A percentile compares a stretch with the other conserved stretches of the same genome.
Conservation (phyloP, 2,797 vertebrate species). For the Pogonophryne albipinna region DNA sequence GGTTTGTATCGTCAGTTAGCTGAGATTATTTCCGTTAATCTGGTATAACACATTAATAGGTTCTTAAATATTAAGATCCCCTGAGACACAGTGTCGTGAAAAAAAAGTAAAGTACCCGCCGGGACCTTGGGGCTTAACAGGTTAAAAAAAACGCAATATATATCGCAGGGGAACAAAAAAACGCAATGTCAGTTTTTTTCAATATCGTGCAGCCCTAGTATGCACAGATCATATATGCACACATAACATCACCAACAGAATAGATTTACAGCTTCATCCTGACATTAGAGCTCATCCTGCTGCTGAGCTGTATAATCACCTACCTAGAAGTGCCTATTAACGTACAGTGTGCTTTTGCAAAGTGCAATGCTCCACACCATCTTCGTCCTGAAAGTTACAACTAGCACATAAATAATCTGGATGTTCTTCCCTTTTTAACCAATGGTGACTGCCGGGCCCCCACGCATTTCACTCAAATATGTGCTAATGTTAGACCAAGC, state of each 20-base stretch:
- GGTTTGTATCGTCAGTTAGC: too few species aligned
- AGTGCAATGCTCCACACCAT: not conserved
- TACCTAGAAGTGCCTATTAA: conserved; percentile 32
- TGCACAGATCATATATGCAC: not conserved
- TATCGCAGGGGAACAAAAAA: too few species aligned
- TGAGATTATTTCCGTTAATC: too few species aligned
- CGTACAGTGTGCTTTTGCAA: not conserved
- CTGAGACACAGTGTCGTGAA: too few species aligned
- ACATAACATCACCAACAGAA: conserved; percentile 6
- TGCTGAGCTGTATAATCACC: conserved; percentile 32
- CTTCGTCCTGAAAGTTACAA: conserved; percentile 31
- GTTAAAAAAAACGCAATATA: too few species aligned
- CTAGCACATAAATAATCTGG: conserved; percentile 65
- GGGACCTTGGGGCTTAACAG: too few species aligned
- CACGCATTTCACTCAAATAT: conserved; percentile 61
- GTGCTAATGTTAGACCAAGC: conserved; percentile 73
- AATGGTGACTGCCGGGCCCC: conserved; percentile 11
- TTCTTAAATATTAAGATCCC: too few species aligned
- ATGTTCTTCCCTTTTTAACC: conserved; percentile 54
- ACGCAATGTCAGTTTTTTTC: too few species aligned
- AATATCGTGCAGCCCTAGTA: too few species aligned
- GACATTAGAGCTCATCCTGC: conserved; percentile 15
- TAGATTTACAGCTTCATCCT: conserved; percentile 25
- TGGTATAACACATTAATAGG: too few species aligned
- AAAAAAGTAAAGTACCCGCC: too few species aligned